phyloP scores from a whole-genome alignment of 2,888 invertebrate species.

The Escarpia spicata region DNA sequence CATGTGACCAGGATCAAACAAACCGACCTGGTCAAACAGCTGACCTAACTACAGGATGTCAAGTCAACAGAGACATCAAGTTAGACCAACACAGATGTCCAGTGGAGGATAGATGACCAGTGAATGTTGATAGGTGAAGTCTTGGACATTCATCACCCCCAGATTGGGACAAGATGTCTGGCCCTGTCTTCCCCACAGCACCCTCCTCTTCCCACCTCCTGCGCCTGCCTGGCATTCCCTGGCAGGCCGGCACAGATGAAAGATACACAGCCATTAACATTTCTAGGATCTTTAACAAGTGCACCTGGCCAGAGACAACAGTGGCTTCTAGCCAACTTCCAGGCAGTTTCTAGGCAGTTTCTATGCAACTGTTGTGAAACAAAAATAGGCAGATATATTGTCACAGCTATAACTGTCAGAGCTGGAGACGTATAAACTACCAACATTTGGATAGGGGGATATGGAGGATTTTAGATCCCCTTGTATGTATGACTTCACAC shows the following conservation, averaged over 20 bases:
- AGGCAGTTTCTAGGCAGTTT: neutral
- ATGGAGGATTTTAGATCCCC: neutral
- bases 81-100: neutral
- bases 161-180: neutral
- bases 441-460: neutral
- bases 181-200: neutral
- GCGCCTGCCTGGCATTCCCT: neutral
- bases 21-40: neutral
- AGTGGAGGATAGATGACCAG: neutral
- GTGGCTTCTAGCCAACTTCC: neutral
- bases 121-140: conserved; percentile 6
- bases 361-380: neutral
- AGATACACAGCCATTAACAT: conserved; percentile 16
- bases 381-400: neutral
- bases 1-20: neutral
- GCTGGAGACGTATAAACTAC: neutral
- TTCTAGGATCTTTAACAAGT: conserved; percentile 13
- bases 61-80: neutral
- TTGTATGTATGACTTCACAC: neutral
- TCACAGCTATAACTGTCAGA: neutral
- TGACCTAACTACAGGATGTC: neutral
- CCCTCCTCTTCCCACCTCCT: neutral
- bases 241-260: neutral
- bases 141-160: neutral
- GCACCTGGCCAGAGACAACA: neutral